A percentile compares a stretch with the other conserved stretches of the same genome.
These are phyloP conservation scores for Amblyjoppa proteus DNA, from an alignment of 2,888 invertebrate genomes.

Conservation along the genomic window DNA sequence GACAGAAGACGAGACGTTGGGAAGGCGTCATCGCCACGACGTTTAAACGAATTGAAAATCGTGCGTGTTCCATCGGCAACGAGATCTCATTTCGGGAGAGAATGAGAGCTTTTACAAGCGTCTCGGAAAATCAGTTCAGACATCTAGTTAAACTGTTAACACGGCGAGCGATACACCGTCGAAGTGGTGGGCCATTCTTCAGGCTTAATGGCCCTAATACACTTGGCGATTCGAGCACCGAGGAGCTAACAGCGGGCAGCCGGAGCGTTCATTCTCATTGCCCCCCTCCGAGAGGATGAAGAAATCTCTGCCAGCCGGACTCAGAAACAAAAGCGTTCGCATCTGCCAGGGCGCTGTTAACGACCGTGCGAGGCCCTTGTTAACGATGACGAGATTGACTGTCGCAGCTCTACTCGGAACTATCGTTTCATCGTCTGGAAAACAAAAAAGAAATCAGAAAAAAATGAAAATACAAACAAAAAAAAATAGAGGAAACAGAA, in stretches of 20 bases:
- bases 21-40: slow-evolving; percentile 1
- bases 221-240: slow-evolving; percentile 8
- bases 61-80: slow-evolving; percentile 16
- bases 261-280: slow-evolving; percentile 23
- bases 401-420: slow-evolving; percentile 6
- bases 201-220: slow-evolving; percentile 61
- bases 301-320: slow-evolving; percentile 37
- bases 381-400: slow-evolving; percentile 41
- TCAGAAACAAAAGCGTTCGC: slow-evolving; percentile 50
- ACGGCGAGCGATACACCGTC: slow-evolving; percentile 61
- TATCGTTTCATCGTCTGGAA: neutral
- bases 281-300: neutral
- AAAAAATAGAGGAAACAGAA: neutral
- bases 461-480: neutral
- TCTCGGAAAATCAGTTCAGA: slow-evolving; percentile 49
- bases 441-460: neutral
- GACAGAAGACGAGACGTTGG: slow-evolving; percentile 24
- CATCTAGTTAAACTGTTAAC: slow-evolving; percentile 70
- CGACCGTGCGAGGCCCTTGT: slow-evolving; percentile 36
- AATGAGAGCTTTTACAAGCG: neutral
- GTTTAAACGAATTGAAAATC: slow-evolving; percentile 33
- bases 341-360: slow-evolving; percentile 64
- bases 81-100: neutral
- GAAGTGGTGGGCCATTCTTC: slow-evolving; percentile 60
- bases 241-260: slow-evolving; percentile 5